These are phyloP conservation scores for Anguilla marmorata DNA, from an alignment of 2,797 vertebrate species.

Conservation along the genomic window DNA sequence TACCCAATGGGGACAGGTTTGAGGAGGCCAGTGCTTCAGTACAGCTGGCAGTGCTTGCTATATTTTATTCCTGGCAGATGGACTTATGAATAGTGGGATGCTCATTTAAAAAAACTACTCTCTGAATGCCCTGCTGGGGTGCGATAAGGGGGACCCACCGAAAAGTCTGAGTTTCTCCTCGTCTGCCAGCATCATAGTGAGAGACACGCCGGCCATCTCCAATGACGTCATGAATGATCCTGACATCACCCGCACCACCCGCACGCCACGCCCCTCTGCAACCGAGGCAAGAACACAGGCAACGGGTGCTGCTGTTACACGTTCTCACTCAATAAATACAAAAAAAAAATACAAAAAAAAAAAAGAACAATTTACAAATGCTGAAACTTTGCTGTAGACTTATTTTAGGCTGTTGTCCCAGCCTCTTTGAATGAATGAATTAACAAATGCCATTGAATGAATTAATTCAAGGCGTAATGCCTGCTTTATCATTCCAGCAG, in stretches of 20 bases:
- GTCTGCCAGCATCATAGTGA: conserved; percentile 79
- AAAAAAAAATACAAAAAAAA: neutral
- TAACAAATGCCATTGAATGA: neutral
- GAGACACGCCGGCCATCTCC: conserved; percentile 91
- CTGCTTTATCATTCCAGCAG: neutral
- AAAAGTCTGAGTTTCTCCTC: conserved; percentile 77
- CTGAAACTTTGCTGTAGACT: neutral
- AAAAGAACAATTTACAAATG: neutral
- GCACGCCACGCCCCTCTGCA: conserved; percentile 74
- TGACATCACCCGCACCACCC: conserved; percentile 77
- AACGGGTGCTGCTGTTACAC: neutral
- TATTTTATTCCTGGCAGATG: neutral
- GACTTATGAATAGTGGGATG: neutral
- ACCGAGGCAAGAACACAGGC: conserved; percentile 21
- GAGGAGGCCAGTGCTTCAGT: neutral
- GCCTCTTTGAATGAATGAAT: conserved; percentile 2
- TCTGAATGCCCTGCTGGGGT: neutral
- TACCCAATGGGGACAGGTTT: neutral
- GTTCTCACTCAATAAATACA: neutral
- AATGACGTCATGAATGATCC: conserved; percentile 92
- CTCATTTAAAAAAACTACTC: neutral
- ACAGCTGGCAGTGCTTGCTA: neutral
- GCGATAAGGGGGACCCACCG: conserved; percentile 68
- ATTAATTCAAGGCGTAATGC: neutral
- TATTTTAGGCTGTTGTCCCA: neutral